Conservation (phyloP, 2,113 vertebrate species). For the Oryzias celebensis region DNA sequence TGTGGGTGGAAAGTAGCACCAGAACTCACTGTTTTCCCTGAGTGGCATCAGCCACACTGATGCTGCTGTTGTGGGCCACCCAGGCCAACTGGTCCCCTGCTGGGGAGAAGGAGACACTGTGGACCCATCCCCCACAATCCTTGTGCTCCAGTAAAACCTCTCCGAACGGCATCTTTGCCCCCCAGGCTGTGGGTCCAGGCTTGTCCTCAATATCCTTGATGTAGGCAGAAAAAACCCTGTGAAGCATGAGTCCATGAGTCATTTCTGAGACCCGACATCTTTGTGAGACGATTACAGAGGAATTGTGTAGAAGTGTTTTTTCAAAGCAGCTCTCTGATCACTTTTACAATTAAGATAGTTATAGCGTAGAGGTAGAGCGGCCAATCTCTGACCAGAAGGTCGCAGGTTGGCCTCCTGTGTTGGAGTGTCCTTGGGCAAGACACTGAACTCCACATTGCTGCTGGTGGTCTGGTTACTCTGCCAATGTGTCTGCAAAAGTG, state of each 20-base stretch:
- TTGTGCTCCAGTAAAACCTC: slow-evolving; percentile 79
- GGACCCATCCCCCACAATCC: slow-evolving; percentile 83
- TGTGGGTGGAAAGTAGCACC: too few relatives aligned
- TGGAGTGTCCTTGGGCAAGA: too few relatives aligned
- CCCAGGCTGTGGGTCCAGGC: slow-evolving; percentile 81
- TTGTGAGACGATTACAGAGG: background rate
- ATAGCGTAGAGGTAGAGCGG: too few relatives aligned
- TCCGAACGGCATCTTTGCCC: slow-evolving; percentile 82
- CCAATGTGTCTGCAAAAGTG: too few relatives aligned
- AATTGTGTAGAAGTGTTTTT: background rate
- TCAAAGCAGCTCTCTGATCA: too few relatives aligned
- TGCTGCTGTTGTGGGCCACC: slow-evolving; percentile 81
- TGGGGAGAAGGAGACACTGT: slow-evolving; percentile 79
- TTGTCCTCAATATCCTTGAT: slow-evolving; percentile 85
- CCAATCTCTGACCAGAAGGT: too few relatives aligned
- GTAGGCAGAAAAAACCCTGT: slow-evolving; percentile 79
- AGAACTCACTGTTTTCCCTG: slow-evolving; percentile 77
- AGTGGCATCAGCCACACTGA: slow-evolving; percentile 72
- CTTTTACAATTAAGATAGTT: too few relatives aligned
- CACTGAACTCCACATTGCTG: too few relatives aligned
- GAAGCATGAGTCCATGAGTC: background rate
- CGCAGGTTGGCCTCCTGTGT: too few relatives aligned
- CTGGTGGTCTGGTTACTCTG: too few relatives aligned
- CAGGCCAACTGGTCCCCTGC: slow-evolving; percentile 77
- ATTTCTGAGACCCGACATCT: background rate